Evolutionary conservation across 2,888 invertebrate species (phyloP).

Genomic region (Saturnia japonica): DNA sequence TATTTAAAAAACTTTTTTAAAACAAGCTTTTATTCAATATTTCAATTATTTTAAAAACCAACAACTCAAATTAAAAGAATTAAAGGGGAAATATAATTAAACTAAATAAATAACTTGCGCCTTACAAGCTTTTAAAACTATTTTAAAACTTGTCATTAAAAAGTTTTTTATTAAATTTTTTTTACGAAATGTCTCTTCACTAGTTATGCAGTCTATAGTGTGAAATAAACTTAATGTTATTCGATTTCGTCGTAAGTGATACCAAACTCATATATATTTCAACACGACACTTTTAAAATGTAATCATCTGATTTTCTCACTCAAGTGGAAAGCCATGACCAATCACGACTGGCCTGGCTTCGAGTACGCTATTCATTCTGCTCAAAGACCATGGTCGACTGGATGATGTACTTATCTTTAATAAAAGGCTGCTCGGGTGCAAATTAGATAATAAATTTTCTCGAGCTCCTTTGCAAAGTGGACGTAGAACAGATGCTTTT

Average conservation of each 20-base stretch:
- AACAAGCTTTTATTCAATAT: no score
- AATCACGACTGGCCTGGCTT: neutral
- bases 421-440: conserved; percentile 6
- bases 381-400: neutral
- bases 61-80: no score
- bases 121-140: no score
- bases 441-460: conserved; percentile 13
- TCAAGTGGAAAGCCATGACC: neutral
- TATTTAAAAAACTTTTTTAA: no score
- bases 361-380: neutral
- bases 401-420: conserved; percentile 1
- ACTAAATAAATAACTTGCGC: no score
- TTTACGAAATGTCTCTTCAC: neutral
- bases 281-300: neutral
- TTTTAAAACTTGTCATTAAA: no score
- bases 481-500: conserved; percentile 1
- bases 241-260: neutral
- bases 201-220: neutral
- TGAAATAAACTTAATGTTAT: neutral
- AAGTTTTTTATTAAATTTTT: neutral
- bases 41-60: no score
- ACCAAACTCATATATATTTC: neutral
- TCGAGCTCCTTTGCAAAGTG: neutral
- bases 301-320: neutral
- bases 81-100: no score